Evolutionary conservation across 2,113 vertebrate genomes (phyloP).

Genomic region (Anguilla rostrata): DNA sequence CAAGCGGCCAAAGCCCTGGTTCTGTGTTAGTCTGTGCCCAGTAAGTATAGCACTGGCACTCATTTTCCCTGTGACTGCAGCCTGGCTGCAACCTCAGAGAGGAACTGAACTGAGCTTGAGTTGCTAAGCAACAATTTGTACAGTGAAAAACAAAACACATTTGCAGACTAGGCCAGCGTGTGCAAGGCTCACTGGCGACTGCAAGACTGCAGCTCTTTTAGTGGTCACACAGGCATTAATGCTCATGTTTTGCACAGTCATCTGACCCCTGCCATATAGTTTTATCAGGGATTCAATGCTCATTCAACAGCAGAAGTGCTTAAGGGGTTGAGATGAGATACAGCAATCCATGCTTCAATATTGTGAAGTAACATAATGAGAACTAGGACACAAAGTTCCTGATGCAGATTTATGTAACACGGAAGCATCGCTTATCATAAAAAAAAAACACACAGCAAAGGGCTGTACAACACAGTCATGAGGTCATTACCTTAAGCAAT

Average conservation of each 20-base stretch:
- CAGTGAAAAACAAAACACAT: constrained; percentile 44
- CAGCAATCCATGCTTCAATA: constrained; percentile 14
- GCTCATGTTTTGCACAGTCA: not conserved
- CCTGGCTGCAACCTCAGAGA: constrained; percentile 4
- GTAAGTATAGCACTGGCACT: not conserved
- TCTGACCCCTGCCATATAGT: not conserved
- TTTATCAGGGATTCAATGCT: not conserved
- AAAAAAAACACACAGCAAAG: constrained; percentile 10
- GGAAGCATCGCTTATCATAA: not conserved
- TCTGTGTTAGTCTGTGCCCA: constrained; percentile 1
- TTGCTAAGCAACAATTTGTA: constrained; percentile 52
- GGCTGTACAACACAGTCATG: constrained; percentile 4
- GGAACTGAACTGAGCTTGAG: constrained; percentile 28
- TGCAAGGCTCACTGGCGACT: constrained; percentile 8
- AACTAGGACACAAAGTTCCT: constrained; percentile 21
- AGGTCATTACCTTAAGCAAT: not conserved
- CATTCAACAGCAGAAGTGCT: not conserved
- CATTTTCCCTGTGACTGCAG: not conserved
- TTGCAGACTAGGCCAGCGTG: constrained; percentile 28
- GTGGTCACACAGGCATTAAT: not conserved
- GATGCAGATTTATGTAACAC: constrained; percentile 21
- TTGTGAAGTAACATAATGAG: not conserved
- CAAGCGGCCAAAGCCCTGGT: not conserved
- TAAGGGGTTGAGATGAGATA: not conserved
- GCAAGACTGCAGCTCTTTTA: not conserved